Evolutionary conservation across 2,888 invertebrate genomes (phyloP).

Genomic region (Helicoverpa assulta): DNA sequence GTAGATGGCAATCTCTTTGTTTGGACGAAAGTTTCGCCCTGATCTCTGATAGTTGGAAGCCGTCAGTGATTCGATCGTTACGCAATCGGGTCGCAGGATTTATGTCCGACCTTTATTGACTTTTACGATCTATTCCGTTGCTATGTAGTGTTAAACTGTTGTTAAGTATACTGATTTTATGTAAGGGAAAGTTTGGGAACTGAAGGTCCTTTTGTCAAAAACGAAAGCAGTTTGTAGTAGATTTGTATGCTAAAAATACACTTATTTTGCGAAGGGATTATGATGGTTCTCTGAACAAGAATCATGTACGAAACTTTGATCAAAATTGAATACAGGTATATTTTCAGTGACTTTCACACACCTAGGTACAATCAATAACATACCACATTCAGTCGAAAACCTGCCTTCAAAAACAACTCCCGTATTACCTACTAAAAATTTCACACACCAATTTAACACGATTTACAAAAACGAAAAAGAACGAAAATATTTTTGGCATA

Average conservation of each 20-base stretch:
- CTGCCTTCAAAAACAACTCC: too few species aligned
- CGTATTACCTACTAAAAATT: neutral
- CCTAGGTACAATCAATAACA: too few species aligned
- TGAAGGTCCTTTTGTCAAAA: constrained; percentile 5
- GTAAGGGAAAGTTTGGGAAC: constrained; percentile 26
- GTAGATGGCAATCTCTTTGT: constrained; percentile 28
- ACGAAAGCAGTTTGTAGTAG: constrained; percentile 3
- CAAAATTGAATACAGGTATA: too few species aligned
- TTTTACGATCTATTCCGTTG: constrained; percentile 54
- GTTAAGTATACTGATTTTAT: constrained; percentile 42
- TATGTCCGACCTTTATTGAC: constrained; percentile 54
- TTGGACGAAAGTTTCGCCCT: constrained; percentile 26
- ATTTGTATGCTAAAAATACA: neutral
- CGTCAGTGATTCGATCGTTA: constrained; percentile 54
- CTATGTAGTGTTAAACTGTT: constrained; percentile 53
- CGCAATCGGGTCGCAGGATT: constrained; percentile 51
- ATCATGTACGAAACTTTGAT: too few species aligned
- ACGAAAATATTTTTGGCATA: constrained; percentile 6
- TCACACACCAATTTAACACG: neutral
- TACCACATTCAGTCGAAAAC: too few species aligned
- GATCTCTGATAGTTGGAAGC: constrained; percentile 41
- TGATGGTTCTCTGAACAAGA: too few species aligned
- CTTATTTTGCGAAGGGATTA: neutral
- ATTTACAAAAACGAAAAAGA: neutral
- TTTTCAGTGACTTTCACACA: too few species aligned